phyloP scores from a whole-genome alignment of 2,797 vertebrate species.

The Cyclopterus lumpus region DNA sequence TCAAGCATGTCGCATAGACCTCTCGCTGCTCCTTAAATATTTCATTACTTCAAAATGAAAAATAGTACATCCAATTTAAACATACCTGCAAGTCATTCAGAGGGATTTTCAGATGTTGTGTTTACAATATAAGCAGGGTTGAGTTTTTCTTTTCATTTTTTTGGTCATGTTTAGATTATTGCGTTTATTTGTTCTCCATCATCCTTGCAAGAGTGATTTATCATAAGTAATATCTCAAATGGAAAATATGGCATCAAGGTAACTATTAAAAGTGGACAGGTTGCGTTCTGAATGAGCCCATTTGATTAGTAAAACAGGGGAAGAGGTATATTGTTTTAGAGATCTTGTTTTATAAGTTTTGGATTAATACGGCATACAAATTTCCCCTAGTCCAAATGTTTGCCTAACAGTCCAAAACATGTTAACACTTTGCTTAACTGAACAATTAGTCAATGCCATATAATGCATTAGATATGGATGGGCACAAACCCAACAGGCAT shows the following conservation, averaged over 20 bases:
- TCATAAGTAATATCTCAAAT: conserved; percentile 17
- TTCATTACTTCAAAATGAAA: conserved; percentile 84
- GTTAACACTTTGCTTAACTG: not conserved
- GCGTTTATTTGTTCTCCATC: conserved; percentile 38
- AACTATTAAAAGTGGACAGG: not conserved
- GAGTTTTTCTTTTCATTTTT: conserved; percentile 1
- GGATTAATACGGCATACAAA: not conserved
- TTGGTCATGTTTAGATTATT: conserved; percentile 30
- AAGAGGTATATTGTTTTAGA: not conserved
- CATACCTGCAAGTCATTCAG: conserved; percentile 74
- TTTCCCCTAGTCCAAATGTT: not conserved
- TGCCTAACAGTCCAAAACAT: not conserved
- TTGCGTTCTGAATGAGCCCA: conserved; percentile 15
- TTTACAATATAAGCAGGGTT: conserved; percentile 55
- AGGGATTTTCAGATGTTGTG: conserved; percentile 45
- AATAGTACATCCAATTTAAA: conserved; percentile 79
- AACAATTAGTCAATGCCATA: not conserved
- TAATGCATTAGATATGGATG: not conserved
- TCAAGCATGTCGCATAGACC: conserved; percentile 71
- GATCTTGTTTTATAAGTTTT: not conserved
- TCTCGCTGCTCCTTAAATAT: conserved; percentile 81
- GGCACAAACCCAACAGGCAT: not conserved
- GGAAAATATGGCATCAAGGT: conserved; percentile 1
- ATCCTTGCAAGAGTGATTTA: conserved; percentile 13
- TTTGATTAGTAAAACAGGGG: conserved; percentile 16